Percentiles rank a stretch among this genome's conserved stretches.
These are phyloP conservation scores for Ceratina australensis DNA, from an alignment of 1,140 invertebrate species.

Conservation along the genomic window DNA sequence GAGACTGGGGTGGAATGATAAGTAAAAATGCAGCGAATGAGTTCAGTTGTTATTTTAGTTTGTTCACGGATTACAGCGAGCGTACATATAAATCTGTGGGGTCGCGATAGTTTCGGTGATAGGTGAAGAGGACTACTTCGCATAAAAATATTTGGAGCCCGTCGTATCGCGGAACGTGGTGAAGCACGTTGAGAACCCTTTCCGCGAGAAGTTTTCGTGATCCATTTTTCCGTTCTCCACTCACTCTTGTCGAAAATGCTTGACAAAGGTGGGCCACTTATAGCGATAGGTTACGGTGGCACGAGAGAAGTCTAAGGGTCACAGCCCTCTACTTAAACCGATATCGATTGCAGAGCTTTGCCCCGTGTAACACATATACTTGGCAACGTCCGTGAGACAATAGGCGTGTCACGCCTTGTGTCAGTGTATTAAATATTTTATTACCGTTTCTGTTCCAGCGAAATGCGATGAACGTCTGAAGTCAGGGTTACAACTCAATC, in stretches of 20 bases:
- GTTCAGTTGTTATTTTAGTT: no score
- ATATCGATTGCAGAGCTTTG: conserved; percentile 37
- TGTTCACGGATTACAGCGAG: no score
- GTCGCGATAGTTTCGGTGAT: not conserved
- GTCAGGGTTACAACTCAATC: conserved; percentile 33
- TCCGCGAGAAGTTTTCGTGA: conserved; percentile 1
- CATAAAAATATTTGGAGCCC: conserved; percentile 7
- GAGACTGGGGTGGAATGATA: no score
- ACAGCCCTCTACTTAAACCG: conserved; percentile 23
- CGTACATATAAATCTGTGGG: not conserved
- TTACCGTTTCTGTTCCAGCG: conserved; percentile 54
- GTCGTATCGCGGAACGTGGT: not conserved
- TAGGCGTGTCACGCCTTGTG: not conserved
- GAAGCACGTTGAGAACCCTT: conserved; percentile 5
- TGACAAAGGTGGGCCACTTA: conserved; percentile 41
- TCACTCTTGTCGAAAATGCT: conserved; percentile 15
- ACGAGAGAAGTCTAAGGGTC: conserved; percentile 21
- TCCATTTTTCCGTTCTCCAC: conserved; percentile 15
- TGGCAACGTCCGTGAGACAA: no score
- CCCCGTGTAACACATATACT: no score
- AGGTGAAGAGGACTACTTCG: no score
- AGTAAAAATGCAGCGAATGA: no score
- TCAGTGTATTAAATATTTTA: not conserved
- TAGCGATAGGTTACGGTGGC: conserved; percentile 19
- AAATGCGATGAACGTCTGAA: conserved; percentile 49